These are phyloP conservation scores for Scaptomyza pallida DNA, from an alignment of 1,140 invertebrate genomes.

Conservation along the genomic window DNA sequence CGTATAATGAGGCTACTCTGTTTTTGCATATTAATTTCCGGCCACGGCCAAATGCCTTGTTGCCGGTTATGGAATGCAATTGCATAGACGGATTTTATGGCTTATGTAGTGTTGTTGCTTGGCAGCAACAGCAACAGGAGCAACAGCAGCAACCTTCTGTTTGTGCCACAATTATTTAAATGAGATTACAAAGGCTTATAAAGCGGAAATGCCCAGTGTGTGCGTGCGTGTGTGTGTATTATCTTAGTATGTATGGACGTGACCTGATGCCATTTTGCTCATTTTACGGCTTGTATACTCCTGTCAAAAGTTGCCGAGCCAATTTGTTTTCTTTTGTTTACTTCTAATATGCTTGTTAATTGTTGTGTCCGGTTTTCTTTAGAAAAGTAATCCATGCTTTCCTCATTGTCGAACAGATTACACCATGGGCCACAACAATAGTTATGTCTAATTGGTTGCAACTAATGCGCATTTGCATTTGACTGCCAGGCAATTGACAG, in stretches of 20 bases:
- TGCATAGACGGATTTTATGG: constrained; percentile 53
- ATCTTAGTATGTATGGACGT: neutral
- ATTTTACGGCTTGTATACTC: constrained; percentile 11
- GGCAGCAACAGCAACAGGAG: neutral
- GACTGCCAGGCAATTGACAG: neutral
- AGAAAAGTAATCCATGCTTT: neutral
- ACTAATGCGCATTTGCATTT: constrained; percentile 21
- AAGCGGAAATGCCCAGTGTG: constrained; percentile 67
- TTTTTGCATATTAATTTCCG: constrained; percentile 81
- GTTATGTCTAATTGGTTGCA: neutral
- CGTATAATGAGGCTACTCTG: constrained; percentile 77
- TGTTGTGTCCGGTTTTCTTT: constrained; percentile 11
- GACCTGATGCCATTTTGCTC: constrained; percentile 24
- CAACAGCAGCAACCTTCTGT: constrained; percentile 7
- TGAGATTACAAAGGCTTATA: constrained; percentile 77
- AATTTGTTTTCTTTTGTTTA: constrained; percentile 27
- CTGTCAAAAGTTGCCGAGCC: constrained; percentile 30
- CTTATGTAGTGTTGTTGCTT: constrained; percentile 45
- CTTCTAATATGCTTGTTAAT: constrained; percentile 17
- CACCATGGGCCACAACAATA: constrained; percentile 4
- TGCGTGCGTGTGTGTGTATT: constrained; percentile 31
- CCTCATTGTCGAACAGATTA: constrained; percentile 1
- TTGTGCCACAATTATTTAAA: constrained; percentile 79
- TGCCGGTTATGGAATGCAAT: constrained; percentile 22
- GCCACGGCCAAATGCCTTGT: constrained; percentile 32